Conservation (phyloP, 2,113 vertebrate genomes). For the Philantomba maxwellii region DNA sequence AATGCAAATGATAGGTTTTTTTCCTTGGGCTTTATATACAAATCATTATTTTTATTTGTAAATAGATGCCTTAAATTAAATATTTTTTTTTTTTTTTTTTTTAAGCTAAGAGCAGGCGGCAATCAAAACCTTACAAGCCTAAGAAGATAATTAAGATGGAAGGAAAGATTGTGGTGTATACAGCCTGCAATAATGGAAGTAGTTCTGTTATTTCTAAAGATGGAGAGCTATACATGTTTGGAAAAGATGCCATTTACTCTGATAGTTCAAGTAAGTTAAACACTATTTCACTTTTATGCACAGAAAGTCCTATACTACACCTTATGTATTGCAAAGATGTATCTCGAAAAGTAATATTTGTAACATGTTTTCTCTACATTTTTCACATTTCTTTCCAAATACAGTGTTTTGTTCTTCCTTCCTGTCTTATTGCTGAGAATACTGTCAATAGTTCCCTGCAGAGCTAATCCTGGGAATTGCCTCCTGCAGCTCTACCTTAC, state of each 20-base stretch:
- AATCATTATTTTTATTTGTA: neutral
- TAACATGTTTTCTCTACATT: neutral
- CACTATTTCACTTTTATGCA: neutral
- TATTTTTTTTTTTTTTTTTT: constrained; percentile 26
- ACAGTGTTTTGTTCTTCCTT: neutral
- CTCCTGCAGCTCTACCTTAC: neutral
- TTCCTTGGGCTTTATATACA: constrained; percentile 6
- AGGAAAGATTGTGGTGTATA: constrained; percentile 93
- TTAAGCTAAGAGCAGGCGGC: constrained; percentile 95
- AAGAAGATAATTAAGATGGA: constrained; percentile 99
- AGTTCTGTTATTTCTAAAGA: constrained; percentile 98
- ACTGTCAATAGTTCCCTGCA: neutral
- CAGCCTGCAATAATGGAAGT: constrained; percentile 98
- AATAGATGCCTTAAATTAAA: constrained; percentile 24
- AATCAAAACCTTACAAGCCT: constrained; percentile 98
- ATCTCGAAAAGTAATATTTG: neutral
- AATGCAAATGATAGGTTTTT: neutral
- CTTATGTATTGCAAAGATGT: neutral
- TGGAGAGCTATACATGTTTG: constrained; percentile 99
- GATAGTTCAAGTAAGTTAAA: constrained; percentile 93
- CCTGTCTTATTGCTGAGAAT: neutral
- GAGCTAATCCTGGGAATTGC: neutral
- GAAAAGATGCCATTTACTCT: constrained; percentile 99
- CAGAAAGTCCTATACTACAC: neutral
- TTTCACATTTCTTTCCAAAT: neutral